Conservation (phyloP, 1,140 invertebrate species). For the Sycobia sp. region DNA sequence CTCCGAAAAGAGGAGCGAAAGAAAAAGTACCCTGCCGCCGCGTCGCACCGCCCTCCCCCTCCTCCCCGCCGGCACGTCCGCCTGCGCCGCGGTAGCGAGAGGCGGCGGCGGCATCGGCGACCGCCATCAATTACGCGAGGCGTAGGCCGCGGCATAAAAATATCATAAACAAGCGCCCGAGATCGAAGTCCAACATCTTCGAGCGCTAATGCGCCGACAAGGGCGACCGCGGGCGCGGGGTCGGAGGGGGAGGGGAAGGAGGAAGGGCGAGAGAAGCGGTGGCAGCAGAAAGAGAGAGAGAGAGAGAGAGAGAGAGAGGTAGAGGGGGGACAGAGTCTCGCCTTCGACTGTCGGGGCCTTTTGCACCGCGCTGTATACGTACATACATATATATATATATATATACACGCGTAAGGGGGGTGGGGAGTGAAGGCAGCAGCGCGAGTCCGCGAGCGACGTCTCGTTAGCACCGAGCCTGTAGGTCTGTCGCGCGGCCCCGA, state of each 20-base stretch:
- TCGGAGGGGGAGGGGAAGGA: no score
- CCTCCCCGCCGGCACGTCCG: neutral
- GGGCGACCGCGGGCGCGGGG: no score
- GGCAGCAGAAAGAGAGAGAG: no score
- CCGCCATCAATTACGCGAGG: conserved; percentile 30
- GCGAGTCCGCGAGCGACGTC: conserved; percentile 21
- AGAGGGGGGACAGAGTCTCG: no score
- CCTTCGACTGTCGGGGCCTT: conserved; percentile 28
- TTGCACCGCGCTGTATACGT: no score
- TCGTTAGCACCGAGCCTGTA: conserved; percentile 37
- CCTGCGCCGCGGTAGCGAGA: no score
- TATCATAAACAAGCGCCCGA: conserved; percentile 34
- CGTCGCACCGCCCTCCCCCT: neutral
- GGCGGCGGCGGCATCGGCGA: conserved; percentile 19
- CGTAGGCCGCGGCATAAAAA: conserved; percentile 31
- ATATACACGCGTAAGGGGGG: no score
- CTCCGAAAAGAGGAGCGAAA: no score
- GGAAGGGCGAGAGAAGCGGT: no score
- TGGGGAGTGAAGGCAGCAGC: neutral
- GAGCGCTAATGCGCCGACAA: conserved; percentile 22
- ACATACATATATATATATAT: no score
- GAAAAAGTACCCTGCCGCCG: no score
- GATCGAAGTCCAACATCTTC: conserved; percentile 34
- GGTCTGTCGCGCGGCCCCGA: conserved; percentile 22
- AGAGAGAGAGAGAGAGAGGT: no score